Evolutionary conservation across 2,888 invertebrate species (phyloP).

Genomic region (Caenorhabditis sulstoni): DNA sequence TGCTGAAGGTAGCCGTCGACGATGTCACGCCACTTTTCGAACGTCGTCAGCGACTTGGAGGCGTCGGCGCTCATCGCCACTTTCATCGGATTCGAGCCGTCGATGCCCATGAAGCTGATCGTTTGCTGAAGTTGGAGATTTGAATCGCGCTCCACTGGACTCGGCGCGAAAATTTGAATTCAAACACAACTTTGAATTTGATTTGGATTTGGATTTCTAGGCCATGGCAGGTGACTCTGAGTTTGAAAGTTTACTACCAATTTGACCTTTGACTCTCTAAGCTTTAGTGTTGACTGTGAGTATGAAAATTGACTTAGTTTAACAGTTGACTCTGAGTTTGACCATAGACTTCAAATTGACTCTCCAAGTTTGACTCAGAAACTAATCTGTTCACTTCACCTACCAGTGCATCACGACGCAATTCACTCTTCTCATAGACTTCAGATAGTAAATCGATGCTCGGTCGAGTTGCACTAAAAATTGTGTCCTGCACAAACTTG

Average conservation of each 20-base stretch:
- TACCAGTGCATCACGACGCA: background rate
- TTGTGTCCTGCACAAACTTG: background rate
- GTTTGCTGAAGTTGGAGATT: background rate
- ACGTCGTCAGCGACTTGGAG: background rate
- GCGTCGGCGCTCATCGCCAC: background rate
- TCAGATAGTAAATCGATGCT: background rate
- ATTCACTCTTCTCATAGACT: background rate
- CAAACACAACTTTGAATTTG: no score
- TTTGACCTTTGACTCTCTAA: no score
- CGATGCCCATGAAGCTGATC: background rate
- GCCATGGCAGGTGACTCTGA: no score
- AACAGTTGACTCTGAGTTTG: no score
- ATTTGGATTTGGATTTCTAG: no score
- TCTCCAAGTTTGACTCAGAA: no score
- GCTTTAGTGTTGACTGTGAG: no score
- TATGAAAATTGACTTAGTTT: no score
- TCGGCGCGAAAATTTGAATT: no score
- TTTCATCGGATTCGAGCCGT: background rate
- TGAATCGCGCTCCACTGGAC: no score
- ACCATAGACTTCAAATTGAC: background rate
- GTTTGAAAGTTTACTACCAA: no score
- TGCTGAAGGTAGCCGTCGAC: background rate
- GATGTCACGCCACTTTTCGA: background rate
- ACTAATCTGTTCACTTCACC: background rate
- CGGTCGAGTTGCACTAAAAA: background rate